Base-by-base conservation (phyloP, 2,888 invertebrate species). In the Lochmaea capreae region DNA sequence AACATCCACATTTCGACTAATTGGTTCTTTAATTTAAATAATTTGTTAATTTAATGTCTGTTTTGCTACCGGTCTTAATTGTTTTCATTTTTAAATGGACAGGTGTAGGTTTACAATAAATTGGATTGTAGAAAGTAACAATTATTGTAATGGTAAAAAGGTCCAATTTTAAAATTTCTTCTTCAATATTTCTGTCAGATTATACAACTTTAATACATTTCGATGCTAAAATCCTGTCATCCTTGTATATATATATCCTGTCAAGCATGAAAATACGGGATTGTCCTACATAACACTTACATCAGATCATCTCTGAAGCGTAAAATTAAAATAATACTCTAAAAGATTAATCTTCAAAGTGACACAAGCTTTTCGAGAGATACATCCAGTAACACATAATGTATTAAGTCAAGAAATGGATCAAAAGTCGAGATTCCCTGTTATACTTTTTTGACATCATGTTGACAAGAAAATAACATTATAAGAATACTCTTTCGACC, bases 291-390 rank as follows among this genome's bases (percentile, higher is more conserved):
- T 75, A 69, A 68, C 77, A 74, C 76, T 79, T 76, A 68, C 70
- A 76, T 77, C 74, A 74, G 59, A 73, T 73, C 63, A 69, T 75
- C 82, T 80, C 77, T 81, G 81, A 81, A 72, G 83, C 83, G 84
- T 82, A 84, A 86, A 86, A 85, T 86, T 85, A 85, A 85, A 86
- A 85, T 82, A 80, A 78, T 79, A 81, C 82, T 83, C 83, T 84
- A 83, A 84, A 80, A 85, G 85, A 86, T 85, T 85, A 85, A 84
- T 83, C 81, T 82, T 81, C 72, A 65, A 67, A 79, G 78, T 78
- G 80, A 81, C 79, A 81, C 81, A 82, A 81, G 78, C 78, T 80
- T 74, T 70, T 73, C 74, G 58, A 77, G 77, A 39, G 26, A 65
- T 75, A 78, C 73, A 75, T 76, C 74, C 63, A 76, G 75, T n/a